Base-by-base conservation (phyloP, 2,888 invertebrate genomes). In the Perithous albicinctus region DNA sequence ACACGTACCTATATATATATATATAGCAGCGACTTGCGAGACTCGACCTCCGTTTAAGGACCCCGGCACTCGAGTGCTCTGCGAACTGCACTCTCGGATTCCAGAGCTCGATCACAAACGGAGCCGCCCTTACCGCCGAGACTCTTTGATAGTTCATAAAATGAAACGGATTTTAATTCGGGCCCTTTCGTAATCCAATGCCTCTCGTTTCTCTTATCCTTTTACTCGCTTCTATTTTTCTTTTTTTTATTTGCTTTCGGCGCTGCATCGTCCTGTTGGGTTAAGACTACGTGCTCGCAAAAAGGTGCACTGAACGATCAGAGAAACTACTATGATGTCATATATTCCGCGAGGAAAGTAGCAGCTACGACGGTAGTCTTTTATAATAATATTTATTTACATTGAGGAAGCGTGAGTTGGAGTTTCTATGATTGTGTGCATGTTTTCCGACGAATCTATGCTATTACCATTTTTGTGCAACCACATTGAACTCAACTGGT, bases 131-230 rank as follows among this genome's bases (percentile, higher is more conserved):
- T 59, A 38, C 51, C 63, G 66, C 74, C n/a, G 78, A 74, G 78
- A 78, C 83, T 76, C 86, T 88, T 89, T 89, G 89, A 89, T 89
- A 89, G 88, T 88, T 87, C 89, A 88, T 89, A 88, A 88, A 90
- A 88, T 85, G 86, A 88, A 88, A 88, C 86, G 87, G 87, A 89
- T 88, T 88, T 88, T 88, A 87, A 90, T 90, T 90, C 90, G 91
- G 89, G 82, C 78, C 83, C 89, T 87, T 89, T 91, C 88, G 90
- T 88, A 89, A 90, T 86, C 78, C 84, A 83, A 90, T 80, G 59
- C 76, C 70, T 29, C 69, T 51, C 41, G 38, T 23, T 70, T 69
- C 46, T 66, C 48, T 54, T 54, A 69, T 26, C 26, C 46, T 74
- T 79, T 29, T 12, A 6, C 54, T 6, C 12, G 41, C 23, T 74